Conservation (phyloP, 2,888 invertebrate genomes). For the Onchidella celtica region DNA sequence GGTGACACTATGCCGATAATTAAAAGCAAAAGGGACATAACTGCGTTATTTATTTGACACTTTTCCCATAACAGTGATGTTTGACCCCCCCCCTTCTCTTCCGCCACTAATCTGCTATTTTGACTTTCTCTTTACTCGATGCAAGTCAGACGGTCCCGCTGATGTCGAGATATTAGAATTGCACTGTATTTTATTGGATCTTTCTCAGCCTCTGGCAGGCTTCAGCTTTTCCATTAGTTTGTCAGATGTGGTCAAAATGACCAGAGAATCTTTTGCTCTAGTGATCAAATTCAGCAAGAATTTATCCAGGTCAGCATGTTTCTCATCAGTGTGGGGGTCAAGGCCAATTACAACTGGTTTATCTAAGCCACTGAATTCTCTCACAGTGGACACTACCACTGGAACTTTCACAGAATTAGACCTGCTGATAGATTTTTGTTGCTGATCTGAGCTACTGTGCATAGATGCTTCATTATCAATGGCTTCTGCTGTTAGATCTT, state of each 20-base stretch:
- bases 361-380: slow-evolving; percentile 69
- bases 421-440: background rate
- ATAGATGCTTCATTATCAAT: background rate
- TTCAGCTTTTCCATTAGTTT: slow-evolving; percentile 60
- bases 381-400: slow-evolving; percentile 63
- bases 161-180: too few species aligned
- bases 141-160: too few species aligned
- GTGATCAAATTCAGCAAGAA: slow-evolving; percentile 69
- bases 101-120: too few species aligned
- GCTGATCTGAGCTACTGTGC: background rate
- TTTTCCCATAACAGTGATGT: too few species aligned
- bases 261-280: slow-evolving; percentile 66
- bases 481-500: background rate
- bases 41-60: too few species aligned
- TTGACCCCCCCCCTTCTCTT: too few species aligned
- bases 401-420: background rate
- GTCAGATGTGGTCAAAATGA: slow-evolving; percentile 68
- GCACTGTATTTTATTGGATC: too few species aligned
- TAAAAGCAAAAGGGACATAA: too few species aligned
- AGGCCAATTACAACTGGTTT: slow-evolving; percentile 67
- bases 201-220: background rate
- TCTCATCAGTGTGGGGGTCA: slow-evolving; percentile 64
- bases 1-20: too few species aligned
- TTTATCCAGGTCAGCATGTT: slow-evolving; percentile 69
- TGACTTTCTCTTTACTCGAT: too few species aligned